phyloP scores from a whole-genome alignment of 64 coral and sea anemone species.

The Astreopora myriophthalma region DNA sequence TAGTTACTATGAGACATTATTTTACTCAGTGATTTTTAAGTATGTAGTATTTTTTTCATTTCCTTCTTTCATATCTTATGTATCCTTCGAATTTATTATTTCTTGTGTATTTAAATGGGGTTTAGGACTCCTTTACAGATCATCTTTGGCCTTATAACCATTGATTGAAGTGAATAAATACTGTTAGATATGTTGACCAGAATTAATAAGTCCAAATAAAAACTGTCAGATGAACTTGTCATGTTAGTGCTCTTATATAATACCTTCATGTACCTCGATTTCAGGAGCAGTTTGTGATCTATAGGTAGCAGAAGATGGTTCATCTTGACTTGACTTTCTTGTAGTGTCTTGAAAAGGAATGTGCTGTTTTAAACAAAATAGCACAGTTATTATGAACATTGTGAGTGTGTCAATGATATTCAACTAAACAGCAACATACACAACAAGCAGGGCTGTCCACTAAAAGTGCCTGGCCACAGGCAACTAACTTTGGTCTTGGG shows the following conservation, averaged over 20 bases:
- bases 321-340: neutral
- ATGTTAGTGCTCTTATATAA: neutral
- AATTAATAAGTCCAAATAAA: no score
- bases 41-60: neutral
- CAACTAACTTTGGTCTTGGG: no score
- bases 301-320: neutral
- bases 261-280: neutral
- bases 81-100: neutral
- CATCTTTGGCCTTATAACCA: neutral
- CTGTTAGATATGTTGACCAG: slow-evolving; percentile 7
- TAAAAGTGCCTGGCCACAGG: no score
- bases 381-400: neutral
- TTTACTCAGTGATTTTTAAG: neutral
- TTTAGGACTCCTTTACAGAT: neutral
- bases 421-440: neutral
- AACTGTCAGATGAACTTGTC: neutral
- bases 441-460: neutral
- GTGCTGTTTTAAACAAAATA: neutral
- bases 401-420: neutral
- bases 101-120: neutral
- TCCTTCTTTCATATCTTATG: neutral
- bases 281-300: neutral
- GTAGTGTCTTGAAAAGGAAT: slow-evolving; percentile 6
- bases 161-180: no score
- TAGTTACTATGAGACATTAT: neutral